Evolutionary conservation across 2,113 vertebrate species (phyloP).

Genomic region (Leucopsar rothschildi): DNA sequence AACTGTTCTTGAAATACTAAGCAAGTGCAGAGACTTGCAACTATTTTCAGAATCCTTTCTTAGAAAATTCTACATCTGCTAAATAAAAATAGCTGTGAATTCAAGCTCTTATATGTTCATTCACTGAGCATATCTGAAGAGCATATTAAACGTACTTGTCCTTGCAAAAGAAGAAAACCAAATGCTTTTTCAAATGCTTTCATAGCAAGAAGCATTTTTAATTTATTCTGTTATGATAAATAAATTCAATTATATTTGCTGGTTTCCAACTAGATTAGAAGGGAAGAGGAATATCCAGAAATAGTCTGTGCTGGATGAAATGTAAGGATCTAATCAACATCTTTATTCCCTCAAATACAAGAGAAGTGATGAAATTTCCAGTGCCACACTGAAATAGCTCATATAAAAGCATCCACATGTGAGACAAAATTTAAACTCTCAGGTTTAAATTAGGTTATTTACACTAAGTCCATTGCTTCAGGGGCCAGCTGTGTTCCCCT

Average conservation of each 20-base stretch:
- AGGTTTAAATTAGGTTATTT: neutral
- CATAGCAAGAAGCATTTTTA: neutral
- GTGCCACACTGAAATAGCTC: neutral
- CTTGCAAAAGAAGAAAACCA: neutral
- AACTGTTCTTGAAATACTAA: neutral
- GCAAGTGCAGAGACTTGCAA: neutral
- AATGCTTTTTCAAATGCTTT: neutral
- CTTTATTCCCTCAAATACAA: neutral
- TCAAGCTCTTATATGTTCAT: neutral
- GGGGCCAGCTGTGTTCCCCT: rapidly evolving
- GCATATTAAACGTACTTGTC: neutral
- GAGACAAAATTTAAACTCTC: neutral
- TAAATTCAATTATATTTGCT: neutral
- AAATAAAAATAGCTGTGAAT: conserved; percentile 10
- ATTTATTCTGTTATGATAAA: neutral
- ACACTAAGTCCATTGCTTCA: neutral
- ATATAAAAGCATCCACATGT: neutral
- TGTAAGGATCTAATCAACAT: neutral
- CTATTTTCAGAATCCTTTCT: conserved; percentile 18
- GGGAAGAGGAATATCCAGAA: neutral
- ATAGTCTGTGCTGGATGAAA: neutral
- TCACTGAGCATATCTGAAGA: neutral
- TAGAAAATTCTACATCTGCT: neutral
- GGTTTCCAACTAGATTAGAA: neutral
- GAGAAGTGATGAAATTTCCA: neutral